Evolutionary conservation across 2,888 invertebrate genomes (phyloP).

Genomic region (Platynereis dumerilii): DNA sequence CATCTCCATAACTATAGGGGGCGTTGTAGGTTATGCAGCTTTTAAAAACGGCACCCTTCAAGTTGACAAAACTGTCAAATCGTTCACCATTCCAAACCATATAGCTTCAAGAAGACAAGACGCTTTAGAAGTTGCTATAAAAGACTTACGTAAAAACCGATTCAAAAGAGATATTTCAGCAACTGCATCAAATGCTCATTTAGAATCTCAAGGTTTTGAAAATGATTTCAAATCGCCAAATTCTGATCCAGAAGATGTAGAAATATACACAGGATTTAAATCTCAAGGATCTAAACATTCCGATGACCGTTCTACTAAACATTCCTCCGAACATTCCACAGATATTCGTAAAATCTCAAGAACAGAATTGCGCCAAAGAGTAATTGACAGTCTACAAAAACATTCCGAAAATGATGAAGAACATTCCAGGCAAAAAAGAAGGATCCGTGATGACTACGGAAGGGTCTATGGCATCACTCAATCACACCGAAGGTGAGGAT

Average conservation of each 20-base stretch:
- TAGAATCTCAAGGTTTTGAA: too few species aligned
- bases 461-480: background rate
- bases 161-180: background rate
- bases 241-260: too few species aligned
- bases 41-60: too few species aligned
- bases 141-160: constrained; percentile 20
- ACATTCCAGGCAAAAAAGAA: background rate
- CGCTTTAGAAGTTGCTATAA: constrained; percentile 40
- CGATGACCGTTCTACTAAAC: too few species aligned
- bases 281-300: too few species aligned
- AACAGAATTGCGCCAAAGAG: too few species aligned
- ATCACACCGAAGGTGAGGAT: background rate
- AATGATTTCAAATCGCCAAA: too few species aligned
- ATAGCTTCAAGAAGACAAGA: constrained; percentile 47
- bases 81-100: constrained; percentile 57
- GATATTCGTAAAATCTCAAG: too few species aligned
- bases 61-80: constrained; percentile 54
- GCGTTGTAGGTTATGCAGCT: constrained; percentile 4
- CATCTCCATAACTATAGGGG: constrained; percentile 1
- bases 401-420: background rate
- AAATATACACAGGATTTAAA: too few species aligned
- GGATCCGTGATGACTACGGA: too few species aligned
- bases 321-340: too few species aligned
- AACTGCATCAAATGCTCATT: background rate
- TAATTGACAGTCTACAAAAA: too few species aligned